Base-by-base conservation (phyloP, 2,888 invertebrate species). In the Scaptodrosophila latifasciaeformis region DNA sequence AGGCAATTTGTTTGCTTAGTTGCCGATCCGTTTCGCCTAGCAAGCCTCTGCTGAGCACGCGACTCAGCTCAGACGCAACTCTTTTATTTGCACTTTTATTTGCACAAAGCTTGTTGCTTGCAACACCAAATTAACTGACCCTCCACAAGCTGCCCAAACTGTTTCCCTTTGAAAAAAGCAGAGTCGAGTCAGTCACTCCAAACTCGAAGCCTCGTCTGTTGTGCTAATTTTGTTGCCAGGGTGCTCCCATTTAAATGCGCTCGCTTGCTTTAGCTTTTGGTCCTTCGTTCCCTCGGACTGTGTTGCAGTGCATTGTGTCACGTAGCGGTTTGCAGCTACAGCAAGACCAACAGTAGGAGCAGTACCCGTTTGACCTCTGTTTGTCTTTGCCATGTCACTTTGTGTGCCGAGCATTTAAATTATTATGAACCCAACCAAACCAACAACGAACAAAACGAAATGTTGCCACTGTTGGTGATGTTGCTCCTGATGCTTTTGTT, bases 401-500 rank as follows among this genome's bases (percentile, higher is more conserved):
- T 76, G 81, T 80, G 77, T 81, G 80, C 77, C 65, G 57, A 81
- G 82, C 82, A 82, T 82, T 82, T 81, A 81, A 82, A 82, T 81
- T 81, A 81, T 82, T 82, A 81, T 79, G 80, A 81, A 54, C 64
- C 68, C 62, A 18, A 51, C 58, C 67, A 57, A 55, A 59, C 61
- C 69, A 58, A 66, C 57, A 45, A 54, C 44, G 40, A 57, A 24
- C n/a, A 35, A 40, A 27, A 17, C 18, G 21, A 24, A 24, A 7
- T 7, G 4, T 3, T 7, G 4, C 24, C 24, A 17, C 37, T 10
- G 7, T 30, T 10, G 30, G 30, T n/a, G 2, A 10, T 6, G 30
- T 12, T 30, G n/a, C 30, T 30, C 10, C 30, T 1, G n/a, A 12
- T 2, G n/a, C 12, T 12, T 30, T 30, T 30, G 34, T 10, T n/a